Base-by-base conservation (phyloP, 2,888 invertebrate species). In the Nephrotoma guestfalica region DNA sequence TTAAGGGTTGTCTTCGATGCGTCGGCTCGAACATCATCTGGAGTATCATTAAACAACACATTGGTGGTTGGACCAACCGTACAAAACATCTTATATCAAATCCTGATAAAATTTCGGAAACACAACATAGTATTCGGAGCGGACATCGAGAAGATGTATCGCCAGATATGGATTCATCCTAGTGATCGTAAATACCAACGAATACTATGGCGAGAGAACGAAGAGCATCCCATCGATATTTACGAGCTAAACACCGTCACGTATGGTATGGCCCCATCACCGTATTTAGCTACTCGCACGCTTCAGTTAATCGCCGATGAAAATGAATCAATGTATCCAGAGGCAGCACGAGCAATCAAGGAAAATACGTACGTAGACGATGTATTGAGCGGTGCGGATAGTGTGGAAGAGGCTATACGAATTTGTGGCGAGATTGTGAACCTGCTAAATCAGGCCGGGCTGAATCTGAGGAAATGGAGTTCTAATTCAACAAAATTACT, bases 201-300 rank as follows among this genome's bases (percentile, higher is more conserved):
- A 47, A 47, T 47, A 13, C 47, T 47, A 47, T 47, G 47, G 47
- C 9, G 47, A 47, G 47, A 47, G 2, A 30, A 2, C 30, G 30
- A 30, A 30, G 30, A 2, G 3, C 30, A 30, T 30, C 3, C 30
- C 30, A 30, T 30, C 30, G 30, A n/a, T n/a, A n/a, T n/a, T 30
- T 30, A 30, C 30, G 30, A 30, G 3, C 30, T 30, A 2, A 30
- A 30, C 2, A 30, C 30, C 30, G 3, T 30, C 30, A 30, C 30
- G 30, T 30, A 30, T 30, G 30, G 30, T 30, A 30, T 30, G 30
- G 30, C 88, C 1, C 87, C 88, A n/a, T 88, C 88, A 4, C 88
- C 88, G 18, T 88, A 86, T 87, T 83, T 89, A 6, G 88, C 88
- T 0, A 87, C 87, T 9, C 87, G 88, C 2, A 87, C 87, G 15